A percentile compares a stretch with the other conserved stretches of the same genome.
Conservation (phyloP, 2,888 invertebrate species). For the Ophraella communa region DNA sequence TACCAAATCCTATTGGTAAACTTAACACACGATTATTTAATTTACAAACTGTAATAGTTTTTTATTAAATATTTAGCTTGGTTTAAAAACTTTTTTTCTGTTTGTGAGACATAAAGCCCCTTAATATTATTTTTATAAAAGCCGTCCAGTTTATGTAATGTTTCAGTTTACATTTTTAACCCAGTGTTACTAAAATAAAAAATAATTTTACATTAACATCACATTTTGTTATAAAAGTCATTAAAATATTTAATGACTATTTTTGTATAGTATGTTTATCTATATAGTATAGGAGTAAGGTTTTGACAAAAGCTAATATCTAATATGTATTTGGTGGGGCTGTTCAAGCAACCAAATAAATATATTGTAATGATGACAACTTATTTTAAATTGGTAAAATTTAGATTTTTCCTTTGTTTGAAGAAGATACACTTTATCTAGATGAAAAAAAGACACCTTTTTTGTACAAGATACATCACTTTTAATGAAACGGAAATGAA, state of each 20-base stretch:
- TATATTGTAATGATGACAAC: not conserved
- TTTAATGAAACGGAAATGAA: too few relatives aligned
- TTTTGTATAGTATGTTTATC: constrained; percentile 49
- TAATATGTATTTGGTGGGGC: constrained; percentile 26
- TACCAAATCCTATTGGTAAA: too few relatives aligned
- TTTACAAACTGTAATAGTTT: too few relatives aligned
- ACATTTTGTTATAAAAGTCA: constrained; percentile 47
- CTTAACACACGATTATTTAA: too few relatives aligned
- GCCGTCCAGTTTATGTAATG: not conserved
- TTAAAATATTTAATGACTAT: constrained; percentile 38
- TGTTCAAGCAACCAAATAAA: constrained; percentile 22
- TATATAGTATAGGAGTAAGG: constrained; percentile 44
- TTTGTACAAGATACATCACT: too few relatives aligned
- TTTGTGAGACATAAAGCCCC: not conserved
- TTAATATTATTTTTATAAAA: not conserved
- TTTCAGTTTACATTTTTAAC: constrained; percentile 27
- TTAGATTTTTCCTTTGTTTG: too few relatives aligned
- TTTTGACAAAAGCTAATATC: constrained; percentile 55
- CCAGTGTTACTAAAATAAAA: constrained; percentile 54
- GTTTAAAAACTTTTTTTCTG: too few relatives aligned
- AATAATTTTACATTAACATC: constrained; percentile 50
- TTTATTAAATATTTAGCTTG: too few relatives aligned
- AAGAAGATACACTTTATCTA: too few relatives aligned
- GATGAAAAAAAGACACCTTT: too few relatives aligned
- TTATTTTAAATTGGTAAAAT: not conserved